Evolutionary conservation across 1,140 invertebrate species (phyloP).

Genomic region (Nomia melanderi): DNA sequence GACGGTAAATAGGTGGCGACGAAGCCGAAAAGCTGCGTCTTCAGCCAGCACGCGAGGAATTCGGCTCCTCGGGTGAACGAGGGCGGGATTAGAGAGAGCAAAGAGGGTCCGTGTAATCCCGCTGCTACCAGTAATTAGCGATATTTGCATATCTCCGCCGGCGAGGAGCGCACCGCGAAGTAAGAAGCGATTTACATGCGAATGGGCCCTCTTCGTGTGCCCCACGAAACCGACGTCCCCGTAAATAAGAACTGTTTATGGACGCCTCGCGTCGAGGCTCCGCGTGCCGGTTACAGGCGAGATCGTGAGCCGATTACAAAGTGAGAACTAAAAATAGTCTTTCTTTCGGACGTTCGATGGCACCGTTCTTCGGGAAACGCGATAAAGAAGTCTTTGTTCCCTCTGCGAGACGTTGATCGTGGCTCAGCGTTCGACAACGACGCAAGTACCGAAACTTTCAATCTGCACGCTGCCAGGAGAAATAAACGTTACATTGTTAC

Average conservation of each 20-base stretch:
- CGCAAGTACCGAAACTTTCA: too few relatives aligned
- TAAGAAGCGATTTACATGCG: constrained; percentile 76
- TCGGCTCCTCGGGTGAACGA: constrained; percentile 29
- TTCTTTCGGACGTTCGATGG: neutral
- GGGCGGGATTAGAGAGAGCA: constrained; percentile 44
- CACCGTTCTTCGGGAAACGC: neutral
- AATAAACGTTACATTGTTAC: too few relatives aligned
- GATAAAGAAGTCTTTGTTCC: neutral
- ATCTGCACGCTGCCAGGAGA: too few relatives aligned
- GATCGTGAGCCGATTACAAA: constrained; percentile 38
- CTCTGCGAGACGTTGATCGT: too few relatives aligned
- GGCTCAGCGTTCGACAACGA: too few relatives aligned
- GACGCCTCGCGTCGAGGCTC: constrained; percentile 24
- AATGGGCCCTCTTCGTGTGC: constrained; percentile 64
- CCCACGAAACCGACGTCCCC: constrained; percentile 60
- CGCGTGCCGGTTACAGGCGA: neutral
- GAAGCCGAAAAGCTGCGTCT: constrained; percentile 9
- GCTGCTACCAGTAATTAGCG: constrained; percentile 76
- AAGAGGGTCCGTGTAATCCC: constrained; percentile 67
- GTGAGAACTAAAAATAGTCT: neutral
- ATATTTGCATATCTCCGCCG: constrained; percentile 77
- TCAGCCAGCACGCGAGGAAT: neutral
- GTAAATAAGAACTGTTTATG: constrained; percentile 72
- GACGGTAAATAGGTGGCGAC: constrained; percentile 16
- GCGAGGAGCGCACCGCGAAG: constrained; percentile 48